These are phyloP conservation scores for Gonioctena quinquepunctata DNA, from an alignment of 1,140 invertebrate genomes.

Conservation along the genomic window DNA sequence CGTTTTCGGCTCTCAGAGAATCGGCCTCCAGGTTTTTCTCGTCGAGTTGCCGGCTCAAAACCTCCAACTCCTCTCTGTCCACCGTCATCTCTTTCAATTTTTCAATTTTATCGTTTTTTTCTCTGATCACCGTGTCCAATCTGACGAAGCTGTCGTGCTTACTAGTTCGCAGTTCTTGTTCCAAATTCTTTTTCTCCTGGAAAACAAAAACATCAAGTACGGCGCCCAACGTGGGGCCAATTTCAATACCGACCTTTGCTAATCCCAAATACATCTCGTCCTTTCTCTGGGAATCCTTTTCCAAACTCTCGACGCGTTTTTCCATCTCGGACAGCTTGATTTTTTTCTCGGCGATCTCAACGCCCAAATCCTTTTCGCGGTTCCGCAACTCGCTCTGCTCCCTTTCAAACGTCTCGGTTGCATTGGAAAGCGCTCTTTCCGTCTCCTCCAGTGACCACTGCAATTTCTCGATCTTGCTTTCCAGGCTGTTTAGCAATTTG, in stretches of 20 bases:
- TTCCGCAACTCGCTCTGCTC: slow-evolving; percentile 61
- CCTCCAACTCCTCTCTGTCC: slow-evolving; percentile 50
- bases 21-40: slow-evolving; percentile 54
- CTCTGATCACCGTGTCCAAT: slow-evolving; percentile 52
- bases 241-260: slow-evolving; percentile 45
- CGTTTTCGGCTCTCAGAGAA: slow-evolving; percentile 47
- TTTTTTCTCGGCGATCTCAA: slow-evolving; percentile 62
- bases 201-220: neutral
- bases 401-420: slow-evolving; percentile 62
- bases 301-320: slow-evolving; percentile 62
- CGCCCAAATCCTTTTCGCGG: slow-evolving; percentile 61
- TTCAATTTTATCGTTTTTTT: slow-evolving; percentile 57
- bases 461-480: slow-evolving; percentile 60
- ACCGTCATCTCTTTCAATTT: slow-evolving; percentile 42
- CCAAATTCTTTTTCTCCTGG: slow-evolving; percentile 56
- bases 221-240: neutral
- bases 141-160: slow-evolving; percentile 27
- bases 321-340: slow-evolving; percentile 60
- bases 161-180: slow-evolving; percentile 31
- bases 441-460: slow-evolving; percentile 60
- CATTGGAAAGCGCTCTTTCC: slow-evolving; percentile 58
- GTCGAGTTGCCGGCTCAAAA: slow-evolving; percentile 52
- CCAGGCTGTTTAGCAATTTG: slow-evolving; percentile 58
- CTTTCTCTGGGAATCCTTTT: slow-evolving; percentile 62
- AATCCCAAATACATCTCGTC: slow-evolving; percentile 66